These are phyloP conservation scores for Carassius gibelio DNA, from an alignment of 2,113 vertebrate species.

Conservation along the genomic window DNA sequence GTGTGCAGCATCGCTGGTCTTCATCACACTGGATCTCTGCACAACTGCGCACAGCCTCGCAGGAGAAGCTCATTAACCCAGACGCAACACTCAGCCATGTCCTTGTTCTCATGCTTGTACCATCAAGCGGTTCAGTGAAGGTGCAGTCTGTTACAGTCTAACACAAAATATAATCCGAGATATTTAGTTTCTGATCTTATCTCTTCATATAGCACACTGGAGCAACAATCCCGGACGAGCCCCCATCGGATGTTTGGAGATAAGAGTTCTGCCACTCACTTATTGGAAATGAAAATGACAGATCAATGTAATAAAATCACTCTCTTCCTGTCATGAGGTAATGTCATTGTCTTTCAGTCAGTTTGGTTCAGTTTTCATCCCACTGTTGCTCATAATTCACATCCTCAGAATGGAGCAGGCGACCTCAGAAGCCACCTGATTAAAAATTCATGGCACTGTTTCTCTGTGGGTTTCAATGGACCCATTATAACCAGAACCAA, in stretches of 20 bases:
- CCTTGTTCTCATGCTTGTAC: conserved; percentile 56
- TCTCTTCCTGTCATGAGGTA: background rate
- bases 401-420: conserved; percentile 3
- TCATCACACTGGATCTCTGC: conserved; percentile 81
- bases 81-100: conserved; percentile 66
- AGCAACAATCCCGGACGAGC: background rate
- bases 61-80: conserved; percentile 67
- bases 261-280: background rate
- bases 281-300: background rate
- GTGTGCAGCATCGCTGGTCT: conserved; percentile 83
- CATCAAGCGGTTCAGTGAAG: background rate
- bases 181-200: background rate
- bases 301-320: conserved; percentile 8
- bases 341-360: conserved; percentile 4
- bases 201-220: too few relatives aligned
- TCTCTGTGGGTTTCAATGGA: conserved; percentile 43
- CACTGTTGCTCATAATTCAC: conserved; percentile 5
- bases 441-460: conserved; percentile 36
- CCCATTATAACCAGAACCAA: conserved; percentile 48
- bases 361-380: background rate
- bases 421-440: conserved; percentile 42
- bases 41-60: conserved; percentile 76
- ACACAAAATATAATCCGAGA: background rate
- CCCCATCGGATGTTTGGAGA: background rate
- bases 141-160: background rate